Percentiles rank a stretch among this genome's conserved stretches.
Conservation (phyloP, 1,140 invertebrate species). For the Apis laboriosa region DNA sequence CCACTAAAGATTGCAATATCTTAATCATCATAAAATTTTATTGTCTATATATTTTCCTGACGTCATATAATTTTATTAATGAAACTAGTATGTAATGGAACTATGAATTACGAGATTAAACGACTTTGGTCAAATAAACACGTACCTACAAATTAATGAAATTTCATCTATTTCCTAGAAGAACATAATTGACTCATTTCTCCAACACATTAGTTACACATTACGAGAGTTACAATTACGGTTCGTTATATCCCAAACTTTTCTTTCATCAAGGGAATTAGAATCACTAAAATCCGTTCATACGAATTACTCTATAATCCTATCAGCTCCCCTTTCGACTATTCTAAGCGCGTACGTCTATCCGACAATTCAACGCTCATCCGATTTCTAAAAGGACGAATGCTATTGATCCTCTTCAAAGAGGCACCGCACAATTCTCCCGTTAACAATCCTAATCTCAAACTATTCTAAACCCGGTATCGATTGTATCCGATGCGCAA, state of each 20-base stretch:
- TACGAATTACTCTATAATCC: conserved; percentile 29
- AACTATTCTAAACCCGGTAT: conserved; percentile 18
- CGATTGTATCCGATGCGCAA: conserved; percentile 20
- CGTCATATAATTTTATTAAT: too few relatives aligned
- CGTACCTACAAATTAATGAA: too few relatives aligned
- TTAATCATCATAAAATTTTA: too few relatives aligned
- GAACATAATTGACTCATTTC: too few relatives aligned
- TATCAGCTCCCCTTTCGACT: conserved; percentile 15
- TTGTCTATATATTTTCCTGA: too few relatives aligned
- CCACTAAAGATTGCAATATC: too few relatives aligned
- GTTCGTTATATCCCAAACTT: conserved; percentile 28
- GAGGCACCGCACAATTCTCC: conserved; percentile 9
- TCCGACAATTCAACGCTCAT: conserved; percentile 33
- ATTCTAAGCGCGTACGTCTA: background rate
- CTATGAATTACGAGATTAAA: too few relatives aligned
- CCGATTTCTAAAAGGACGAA: conserved; percentile 36
- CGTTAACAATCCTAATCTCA: conserved; percentile 68
- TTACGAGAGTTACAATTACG: background rate
- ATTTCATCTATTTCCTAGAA: too few relatives aligned
- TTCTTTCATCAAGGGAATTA: background rate
- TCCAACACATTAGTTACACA: too few relatives aligned
- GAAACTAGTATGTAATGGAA: too few relatives aligned
- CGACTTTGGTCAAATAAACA: too few relatives aligned
- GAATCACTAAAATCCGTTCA: conserved; percentile 34
- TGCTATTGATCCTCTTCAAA: conserved; percentile 44